Percentiles rank a stretch among this genome's conserved stretches.
phyloP scores from a whole-genome alignment of 2,113 vertebrate genomes.

The Hippocampus abdominalis region DNA sequence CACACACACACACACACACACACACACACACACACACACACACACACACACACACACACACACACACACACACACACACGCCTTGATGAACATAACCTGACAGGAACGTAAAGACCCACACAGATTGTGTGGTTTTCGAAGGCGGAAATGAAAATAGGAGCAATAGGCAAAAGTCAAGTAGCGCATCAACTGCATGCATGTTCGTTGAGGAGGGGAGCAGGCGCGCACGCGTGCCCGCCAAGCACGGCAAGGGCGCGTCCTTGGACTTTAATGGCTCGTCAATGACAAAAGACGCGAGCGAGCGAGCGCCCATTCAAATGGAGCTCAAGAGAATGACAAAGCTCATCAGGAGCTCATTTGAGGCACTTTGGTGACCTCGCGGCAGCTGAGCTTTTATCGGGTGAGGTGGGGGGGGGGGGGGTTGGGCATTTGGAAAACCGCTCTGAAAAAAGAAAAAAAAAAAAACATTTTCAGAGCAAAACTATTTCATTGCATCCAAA shows the following conservation, averaged over 20 bases:
- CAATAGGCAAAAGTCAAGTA: not conserved
- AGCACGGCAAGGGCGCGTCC: not conserved
- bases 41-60: not conserved
- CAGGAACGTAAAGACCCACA: no score
- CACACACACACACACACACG: no score
- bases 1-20: not conserved
- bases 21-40: conserved; percentile 13
- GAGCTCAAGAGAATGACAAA: conserved; percentile 35
- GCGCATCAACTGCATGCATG: not conserved
- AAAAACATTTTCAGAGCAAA: not conserved
- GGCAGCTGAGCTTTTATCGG: conserved; percentile 7
- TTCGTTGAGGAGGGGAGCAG: not conserved
- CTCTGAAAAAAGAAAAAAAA: not conserved
- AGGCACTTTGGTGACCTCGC: conserved; percentile 26
- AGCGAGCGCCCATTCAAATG: conserved; percentile 21
- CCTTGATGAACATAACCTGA: no score
- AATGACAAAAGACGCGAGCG: not conserved
- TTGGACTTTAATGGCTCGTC: conserved; percentile 7
- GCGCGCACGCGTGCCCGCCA: not conserved
- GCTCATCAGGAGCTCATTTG: conserved; percentile 11
- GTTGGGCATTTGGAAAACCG: no score
- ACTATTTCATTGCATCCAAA: not conserved
- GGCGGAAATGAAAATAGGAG: not conserved
- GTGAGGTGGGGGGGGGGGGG: no score
- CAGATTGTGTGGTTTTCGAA: no score